Conservation (phyloP, 2,113 vertebrate genomes). For the Crotalus tigris region DNA sequence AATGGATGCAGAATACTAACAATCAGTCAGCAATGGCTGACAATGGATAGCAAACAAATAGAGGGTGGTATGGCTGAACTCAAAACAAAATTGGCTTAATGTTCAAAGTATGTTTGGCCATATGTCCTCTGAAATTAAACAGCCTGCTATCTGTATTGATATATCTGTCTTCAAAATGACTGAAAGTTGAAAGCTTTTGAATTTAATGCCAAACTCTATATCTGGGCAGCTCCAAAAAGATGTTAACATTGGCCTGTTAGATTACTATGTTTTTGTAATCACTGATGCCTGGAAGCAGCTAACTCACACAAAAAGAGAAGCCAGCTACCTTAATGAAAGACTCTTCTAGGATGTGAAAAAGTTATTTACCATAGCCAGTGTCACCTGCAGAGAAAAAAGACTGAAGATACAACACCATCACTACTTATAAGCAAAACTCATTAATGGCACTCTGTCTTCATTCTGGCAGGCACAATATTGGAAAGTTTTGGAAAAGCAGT, state of each 20-base stretch:
- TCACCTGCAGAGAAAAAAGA: not conserved
- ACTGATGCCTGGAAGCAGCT: not conserved
- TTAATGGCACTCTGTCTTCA: not conserved
- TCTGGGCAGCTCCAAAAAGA: not conserved
- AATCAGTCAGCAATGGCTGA: not conserved
- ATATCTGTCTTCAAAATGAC: not conserved
- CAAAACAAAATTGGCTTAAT: not conserved
- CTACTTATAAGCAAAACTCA: not conserved
- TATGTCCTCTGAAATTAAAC: not conserved
- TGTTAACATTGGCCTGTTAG: not conserved
- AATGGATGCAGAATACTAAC: not conserved
- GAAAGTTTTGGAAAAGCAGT: not conserved
- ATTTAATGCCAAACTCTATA: not conserved
- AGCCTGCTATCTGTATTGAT: not conserved
- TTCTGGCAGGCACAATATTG: not conserved
- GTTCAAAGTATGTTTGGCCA: not conserved
- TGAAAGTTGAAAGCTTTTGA: not conserved
- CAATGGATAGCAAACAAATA: not conserved
- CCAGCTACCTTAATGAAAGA: not conserved
- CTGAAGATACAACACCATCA: not conserved
- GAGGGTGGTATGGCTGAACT: not conserved
- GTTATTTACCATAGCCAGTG: not conserved
- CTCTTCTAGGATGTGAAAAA: not conserved
- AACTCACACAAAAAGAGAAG: not conserved
- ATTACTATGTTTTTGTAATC: not conserved